Conservation (phyloP, 1,140 invertebrate species). For the Leptopilina boulardi region DNA sequence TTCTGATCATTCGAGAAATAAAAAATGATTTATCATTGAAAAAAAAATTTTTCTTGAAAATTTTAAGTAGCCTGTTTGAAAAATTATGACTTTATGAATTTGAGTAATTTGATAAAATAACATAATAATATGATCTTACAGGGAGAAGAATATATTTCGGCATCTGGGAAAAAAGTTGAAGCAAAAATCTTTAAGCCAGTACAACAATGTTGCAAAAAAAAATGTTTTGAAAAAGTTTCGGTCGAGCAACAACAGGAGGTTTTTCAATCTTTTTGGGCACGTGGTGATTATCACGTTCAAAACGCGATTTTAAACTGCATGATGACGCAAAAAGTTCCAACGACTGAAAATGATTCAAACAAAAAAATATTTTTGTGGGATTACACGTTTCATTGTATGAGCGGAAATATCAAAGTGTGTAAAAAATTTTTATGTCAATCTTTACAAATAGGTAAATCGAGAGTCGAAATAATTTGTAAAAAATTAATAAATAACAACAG, state of each 20-base stretch:
- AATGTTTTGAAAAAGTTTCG: neutral
- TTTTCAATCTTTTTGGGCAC: neutral
- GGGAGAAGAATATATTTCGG: conserved; percentile 1
- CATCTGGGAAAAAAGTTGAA: neutral
- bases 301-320: neutral
- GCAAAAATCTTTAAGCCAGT: neutral
- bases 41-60: too few species aligned
- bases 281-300: neutral
- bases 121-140: neutral
- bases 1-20: too few species aligned
- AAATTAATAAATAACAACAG: neutral
- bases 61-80: too few species aligned
- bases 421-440: conserved; percentile 16
- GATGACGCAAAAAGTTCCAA: neutral
- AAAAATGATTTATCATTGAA: too few species aligned
- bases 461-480: neutral
- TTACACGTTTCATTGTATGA: neutral
- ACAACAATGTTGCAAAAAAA: neutral
- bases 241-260: neutral
- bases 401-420: conserved; percentile 32
- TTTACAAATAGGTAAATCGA: conserved; percentile 5
- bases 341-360: neutral
- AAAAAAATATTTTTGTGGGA: neutral
- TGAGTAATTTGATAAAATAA: neutral
- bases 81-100: neutral